phyloP scores from a whole-genome alignment of 2,797 vertebrate genomes.

The Thunnus albacares region DNA sequence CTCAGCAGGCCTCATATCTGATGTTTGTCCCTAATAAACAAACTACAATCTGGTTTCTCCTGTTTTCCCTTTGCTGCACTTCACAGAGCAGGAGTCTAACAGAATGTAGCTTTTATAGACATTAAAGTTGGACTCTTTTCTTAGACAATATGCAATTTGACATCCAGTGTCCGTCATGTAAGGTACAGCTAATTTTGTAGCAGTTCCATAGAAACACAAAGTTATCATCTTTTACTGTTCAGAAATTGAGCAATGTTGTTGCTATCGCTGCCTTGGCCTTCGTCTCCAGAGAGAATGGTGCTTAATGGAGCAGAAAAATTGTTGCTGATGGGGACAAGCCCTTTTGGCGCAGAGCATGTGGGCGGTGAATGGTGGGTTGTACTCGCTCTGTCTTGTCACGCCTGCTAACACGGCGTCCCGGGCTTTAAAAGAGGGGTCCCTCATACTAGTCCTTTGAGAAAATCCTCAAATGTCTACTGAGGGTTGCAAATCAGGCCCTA shows the following conservation, averaged over 20 bases:
- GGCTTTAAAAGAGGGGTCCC: conserved; percentile 22
- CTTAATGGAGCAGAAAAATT: conserved; percentile 59
- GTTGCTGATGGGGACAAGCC: conserved; percentile 53
- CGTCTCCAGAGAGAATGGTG: conserved; percentile 29
- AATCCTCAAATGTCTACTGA: conserved; percentile 34
- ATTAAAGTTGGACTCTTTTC: background rate
- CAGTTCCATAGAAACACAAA: background rate
- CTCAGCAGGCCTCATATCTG: background rate
- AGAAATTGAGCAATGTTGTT: conserved; percentile 37
- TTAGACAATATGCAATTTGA: background rate
- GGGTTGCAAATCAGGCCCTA: conserved; percentile 7
- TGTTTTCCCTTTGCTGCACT: background rate
- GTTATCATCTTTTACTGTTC: background rate
- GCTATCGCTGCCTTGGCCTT: conserved; percentile 16
- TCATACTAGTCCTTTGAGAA: conserved; percentile 23
- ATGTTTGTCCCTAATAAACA: conserved; percentile 9
- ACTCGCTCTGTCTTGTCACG: conserved; percentile 52
- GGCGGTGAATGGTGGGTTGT: conserved; percentile 55
- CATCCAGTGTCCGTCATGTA: background rate
- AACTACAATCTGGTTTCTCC: background rate
- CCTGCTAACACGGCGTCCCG: conserved; percentile 42
- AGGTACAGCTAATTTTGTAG: background rate
- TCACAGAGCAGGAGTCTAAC: background rate
- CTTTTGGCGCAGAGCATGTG: conserved; percentile 42
- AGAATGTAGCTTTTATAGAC: conserved; percentile 5